Conservation (phyloP, 2,113 vertebrate species). For the Hassar affinis region DNA sequence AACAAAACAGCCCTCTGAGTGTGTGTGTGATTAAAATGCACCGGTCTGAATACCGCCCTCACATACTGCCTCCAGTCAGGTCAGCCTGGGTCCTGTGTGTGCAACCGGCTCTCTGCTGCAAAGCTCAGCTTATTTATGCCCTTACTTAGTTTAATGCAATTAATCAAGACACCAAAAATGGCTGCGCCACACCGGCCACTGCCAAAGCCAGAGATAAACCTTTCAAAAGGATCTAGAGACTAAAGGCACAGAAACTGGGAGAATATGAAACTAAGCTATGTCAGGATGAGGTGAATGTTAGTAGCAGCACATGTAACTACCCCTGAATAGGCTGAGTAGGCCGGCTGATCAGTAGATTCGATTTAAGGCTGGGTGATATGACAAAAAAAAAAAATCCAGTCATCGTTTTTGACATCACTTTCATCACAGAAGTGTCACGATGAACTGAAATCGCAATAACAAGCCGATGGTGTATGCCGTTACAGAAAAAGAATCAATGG, state of each 20-base stretch:
- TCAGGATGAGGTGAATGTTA: slow-evolving; percentile 35
- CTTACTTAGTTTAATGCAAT: slow-evolving; percentile 14
- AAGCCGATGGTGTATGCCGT: neutral
- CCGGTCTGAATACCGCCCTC: neutral
- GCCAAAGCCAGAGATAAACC: neutral
- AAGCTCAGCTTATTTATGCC: slow-evolving; percentile 22
- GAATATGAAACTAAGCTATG: slow-evolving; percentile 7
- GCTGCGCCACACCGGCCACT: neutral
- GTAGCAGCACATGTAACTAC: neutral
- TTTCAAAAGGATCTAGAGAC: neutral
- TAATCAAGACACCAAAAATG: neutral
- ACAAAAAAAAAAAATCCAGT: neutral
- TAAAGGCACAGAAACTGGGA: neutral
- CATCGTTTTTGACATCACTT: neutral
- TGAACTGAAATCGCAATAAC: neutral
- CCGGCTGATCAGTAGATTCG: neutral
- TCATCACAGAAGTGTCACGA: too few relatives aligned
- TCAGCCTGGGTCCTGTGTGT: slow-evolving; percentile 8
- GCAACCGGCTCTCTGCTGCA: neutral
- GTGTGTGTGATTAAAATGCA: neutral
- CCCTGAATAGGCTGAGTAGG: neutral
- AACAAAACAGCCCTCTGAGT: neutral
- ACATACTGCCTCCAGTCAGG: neutral
- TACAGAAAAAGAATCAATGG: neutral
- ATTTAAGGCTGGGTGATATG: neutral